Base-by-base conservation (phyloP, 2,113 vertebrate species). In the Jaculus jaculus region DNA sequence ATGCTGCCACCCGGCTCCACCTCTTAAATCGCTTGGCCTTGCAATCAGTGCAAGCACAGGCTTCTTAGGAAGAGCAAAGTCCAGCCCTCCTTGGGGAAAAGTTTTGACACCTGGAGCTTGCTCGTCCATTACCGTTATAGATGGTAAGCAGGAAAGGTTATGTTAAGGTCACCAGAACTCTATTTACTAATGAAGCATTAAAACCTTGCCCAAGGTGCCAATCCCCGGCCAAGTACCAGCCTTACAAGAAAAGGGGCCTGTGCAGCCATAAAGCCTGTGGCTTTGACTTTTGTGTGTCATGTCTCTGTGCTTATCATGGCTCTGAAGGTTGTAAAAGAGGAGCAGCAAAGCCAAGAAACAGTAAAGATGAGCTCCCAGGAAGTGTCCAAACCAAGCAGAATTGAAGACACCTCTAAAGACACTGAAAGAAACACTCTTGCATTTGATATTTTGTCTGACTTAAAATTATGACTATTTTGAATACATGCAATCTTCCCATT, bases 361-460 rank as follows among this genome's bases (percentile, higher is more conserved):
- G 96, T 95, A 99, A 98, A 95, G 99, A 99, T 91, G 97, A 97
- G 72, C 96, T 98, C 34, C 99, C 99, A 51, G 99, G 99, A 96
- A 99, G 99, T 83, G 98, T 98, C 63, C 98, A 98, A 95, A 99
- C 99, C 97, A 99, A 99, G 95, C 98, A 98, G 96, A 99, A 99
- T 37, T 96, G 99, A 87, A 98, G 98, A 97, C 98, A 99, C 92
- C 98, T 99, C 30, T 99, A 97, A 95, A 93, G 91, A 96, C 78
- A 95, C 80, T 71, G 20, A 42, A 79, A 99, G 20, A 42, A 79
- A 99, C 69, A 95, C 79, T 42, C 39, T 89, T 77, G 96, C 42
- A 65, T 15, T 66, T 61, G 75, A 69, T 60, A 85, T 47, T 86
- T 89, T 96, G 73, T 96, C 95, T 87, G 69, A 69, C 77, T 96